Evolutionary conservation across 2,888 invertebrate species (phyloP).

Genomic region (Fabriciana adippe): DNA sequence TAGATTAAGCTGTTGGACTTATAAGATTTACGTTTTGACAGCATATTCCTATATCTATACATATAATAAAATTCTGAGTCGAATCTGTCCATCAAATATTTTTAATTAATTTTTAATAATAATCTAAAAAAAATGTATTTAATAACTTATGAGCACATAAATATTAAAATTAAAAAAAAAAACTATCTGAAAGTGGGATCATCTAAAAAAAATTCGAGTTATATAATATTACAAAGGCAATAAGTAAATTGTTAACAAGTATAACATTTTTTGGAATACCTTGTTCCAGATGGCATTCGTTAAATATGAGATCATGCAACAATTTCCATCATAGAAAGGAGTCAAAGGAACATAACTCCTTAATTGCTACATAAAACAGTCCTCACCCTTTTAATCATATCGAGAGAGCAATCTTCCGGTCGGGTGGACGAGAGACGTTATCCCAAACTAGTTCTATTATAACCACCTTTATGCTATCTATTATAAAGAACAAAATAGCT

Average conservation of each 20-base stretch:
- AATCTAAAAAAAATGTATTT: too few relatives aligned
- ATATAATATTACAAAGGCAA: slow-evolving; percentile 2
- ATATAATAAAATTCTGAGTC: too few relatives aligned
- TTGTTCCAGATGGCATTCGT: slow-evolving; percentile 23
- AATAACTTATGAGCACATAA: too few relatives aligned
- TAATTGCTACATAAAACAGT: slow-evolving; percentile 80
- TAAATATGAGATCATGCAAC: slow-evolving; percentile 40
- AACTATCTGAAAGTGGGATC: too few relatives aligned
- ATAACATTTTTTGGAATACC: neutral
- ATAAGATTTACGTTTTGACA: too few relatives aligned
- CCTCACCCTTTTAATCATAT: slow-evolving; percentile 81
- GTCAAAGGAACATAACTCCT: slow-evolving; percentile 65
- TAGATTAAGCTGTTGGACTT: too few relatives aligned
- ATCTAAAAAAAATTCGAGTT: too few relatives aligned
- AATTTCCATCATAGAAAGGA: slow-evolving; percentile 53
- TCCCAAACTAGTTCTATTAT: slow-evolving; percentile 46
- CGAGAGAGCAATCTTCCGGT: slow-evolving; percentile 80
- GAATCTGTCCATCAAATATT: too few relatives aligned
- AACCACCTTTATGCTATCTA: slow-evolving; percentile 44
- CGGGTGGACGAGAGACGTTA: slow-evolving; percentile 63
- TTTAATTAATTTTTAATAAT: too few relatives aligned
- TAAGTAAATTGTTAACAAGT: slow-evolving; percentile 1
- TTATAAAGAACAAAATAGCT: slow-evolving; percentile 51
- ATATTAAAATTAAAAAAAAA: too few relatives aligned
- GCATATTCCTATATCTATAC: too few relatives aligned